These are phyloP conservation scores for Acromyrmex heyeri DNA, from an alignment of 1,140 invertebrate species.

Conservation along the genomic window DNA sequence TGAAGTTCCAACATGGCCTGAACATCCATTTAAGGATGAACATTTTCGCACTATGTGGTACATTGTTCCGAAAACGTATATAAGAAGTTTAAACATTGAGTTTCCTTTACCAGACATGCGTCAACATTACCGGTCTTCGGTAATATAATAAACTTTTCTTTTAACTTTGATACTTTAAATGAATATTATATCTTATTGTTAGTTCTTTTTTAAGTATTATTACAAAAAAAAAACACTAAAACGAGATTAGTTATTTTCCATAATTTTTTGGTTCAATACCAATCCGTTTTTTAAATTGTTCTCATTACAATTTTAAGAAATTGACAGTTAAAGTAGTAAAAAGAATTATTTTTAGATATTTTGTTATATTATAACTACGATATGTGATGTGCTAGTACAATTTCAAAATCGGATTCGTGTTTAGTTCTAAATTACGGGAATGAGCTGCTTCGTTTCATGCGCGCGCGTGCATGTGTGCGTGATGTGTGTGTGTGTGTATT, in stretches of 20 bases:
- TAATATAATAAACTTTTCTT: slow-evolving; percentile 84
- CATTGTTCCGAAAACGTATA: slow-evolving; percentile 97
- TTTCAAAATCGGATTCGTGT: no score
- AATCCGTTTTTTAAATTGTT: no score
- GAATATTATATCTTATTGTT: slow-evolving; percentile 3
- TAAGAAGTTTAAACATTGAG: slow-evolving; percentile 93
- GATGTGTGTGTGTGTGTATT: no score
- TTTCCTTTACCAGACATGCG: slow-evolving; percentile 96
- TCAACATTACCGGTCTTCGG: slow-evolving; percentile 93
- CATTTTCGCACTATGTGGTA: slow-evolving; percentile 90
- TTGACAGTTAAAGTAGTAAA: no score
- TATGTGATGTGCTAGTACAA: background rate
- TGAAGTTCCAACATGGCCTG: slow-evolving; percentile 90
- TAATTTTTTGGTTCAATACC: no score
- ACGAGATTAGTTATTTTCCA: no score
- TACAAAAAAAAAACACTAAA: no score
- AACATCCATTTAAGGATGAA: slow-evolving; percentile 93
- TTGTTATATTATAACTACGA: background rate
- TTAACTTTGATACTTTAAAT: background rate
- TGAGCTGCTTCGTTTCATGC: no score
- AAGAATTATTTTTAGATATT: no score
- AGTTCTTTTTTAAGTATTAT: background rate
- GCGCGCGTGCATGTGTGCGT: no score
- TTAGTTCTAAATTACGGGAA: no score
- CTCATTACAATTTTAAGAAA: no score